These are phyloP conservation scores for Drosophila subobscura DNA, from an alignment of 1,140 invertebrate genomes.

Conservation along the genomic window DNA sequence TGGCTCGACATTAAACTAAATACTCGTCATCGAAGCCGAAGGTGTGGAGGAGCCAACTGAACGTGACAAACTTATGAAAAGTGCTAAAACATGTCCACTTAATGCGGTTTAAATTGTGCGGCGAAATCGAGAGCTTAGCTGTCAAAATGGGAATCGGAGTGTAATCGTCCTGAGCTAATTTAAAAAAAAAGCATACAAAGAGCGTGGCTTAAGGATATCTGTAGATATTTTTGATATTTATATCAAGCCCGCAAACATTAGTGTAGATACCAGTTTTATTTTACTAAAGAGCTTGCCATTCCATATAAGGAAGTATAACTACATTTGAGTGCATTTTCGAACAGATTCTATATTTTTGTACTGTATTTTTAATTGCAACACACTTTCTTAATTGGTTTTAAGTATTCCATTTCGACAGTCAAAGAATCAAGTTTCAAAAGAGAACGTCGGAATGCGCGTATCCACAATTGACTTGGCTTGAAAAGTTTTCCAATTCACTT, in stretches of 20 bases:
- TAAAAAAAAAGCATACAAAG: no score
- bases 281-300: no score
- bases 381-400: background rate
- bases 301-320: no score
- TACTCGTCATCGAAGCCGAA: constrained; percentile 8
- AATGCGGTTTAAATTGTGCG: constrained; percentile 17
- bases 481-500: constrained; percentile 52
- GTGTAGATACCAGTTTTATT: no score
- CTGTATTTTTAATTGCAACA: constrained; percentile 5
- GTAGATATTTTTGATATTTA: no score
- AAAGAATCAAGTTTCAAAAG: constrained; percentile 13
- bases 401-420: constrained; percentile 2
- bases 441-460: constrained; percentile 12
- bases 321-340: background rate
- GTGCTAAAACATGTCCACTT: constrained; percentile 36
- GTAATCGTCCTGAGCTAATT: no score
- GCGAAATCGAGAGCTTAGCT: background rate
- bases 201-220: no score
- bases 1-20: constrained; percentile 56
- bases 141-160: background rate
- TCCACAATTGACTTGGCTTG: constrained; percentile 22
- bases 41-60: constrained; percentile 5
- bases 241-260: no score
- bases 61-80: constrained; percentile 48
- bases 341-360: background rate